Conservation (phyloP, 2,113 vertebrate genomes). For the Perca schrenkii region DNA sequence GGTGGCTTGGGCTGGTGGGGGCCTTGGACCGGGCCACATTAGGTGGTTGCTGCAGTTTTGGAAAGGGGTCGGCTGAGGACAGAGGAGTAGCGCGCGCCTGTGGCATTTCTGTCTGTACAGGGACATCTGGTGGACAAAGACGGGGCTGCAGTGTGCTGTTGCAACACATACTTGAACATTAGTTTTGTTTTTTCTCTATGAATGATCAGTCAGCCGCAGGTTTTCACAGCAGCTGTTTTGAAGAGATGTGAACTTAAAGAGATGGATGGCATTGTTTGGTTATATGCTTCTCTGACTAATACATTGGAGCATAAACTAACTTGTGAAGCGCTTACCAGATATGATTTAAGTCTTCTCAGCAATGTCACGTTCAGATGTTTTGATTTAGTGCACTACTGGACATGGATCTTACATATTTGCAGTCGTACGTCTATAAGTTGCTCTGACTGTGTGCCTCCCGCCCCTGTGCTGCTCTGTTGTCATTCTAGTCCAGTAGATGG, state of each 20-base stretch:
- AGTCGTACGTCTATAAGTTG: background rate
- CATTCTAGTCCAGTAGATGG: constrained; percentile 73
- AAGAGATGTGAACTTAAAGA: background rate
- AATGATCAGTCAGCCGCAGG: background rate
- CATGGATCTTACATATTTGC: background rate
- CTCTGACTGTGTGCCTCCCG: background rate
- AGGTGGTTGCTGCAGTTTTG: constrained; percentile 53
- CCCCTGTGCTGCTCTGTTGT: constrained; percentile 11
- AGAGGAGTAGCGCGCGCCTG: constrained; percentile 23
- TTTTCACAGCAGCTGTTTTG: background rate
- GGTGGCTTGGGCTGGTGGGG: background rate
- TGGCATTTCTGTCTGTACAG: constrained; percentile 75
- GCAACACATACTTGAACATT: background rate
- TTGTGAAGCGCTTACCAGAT: background rate
- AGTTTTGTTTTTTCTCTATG: fast-evolving
- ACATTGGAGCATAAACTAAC: background rate
- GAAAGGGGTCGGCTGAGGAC: constrained; percentile 78
- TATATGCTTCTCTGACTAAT: background rate
- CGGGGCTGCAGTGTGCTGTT: constrained; percentile 39
- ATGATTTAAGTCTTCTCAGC: background rate
- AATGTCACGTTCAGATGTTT: background rate
- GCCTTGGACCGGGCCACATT: constrained; percentile 7
- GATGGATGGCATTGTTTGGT: background rate
- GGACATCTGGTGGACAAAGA: constrained; percentile 78
- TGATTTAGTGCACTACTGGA: fast-evolving